Evolutionary conservation across 1,140 invertebrate species (phyloP).

Genomic region (Drosophila aff.): DNA sequence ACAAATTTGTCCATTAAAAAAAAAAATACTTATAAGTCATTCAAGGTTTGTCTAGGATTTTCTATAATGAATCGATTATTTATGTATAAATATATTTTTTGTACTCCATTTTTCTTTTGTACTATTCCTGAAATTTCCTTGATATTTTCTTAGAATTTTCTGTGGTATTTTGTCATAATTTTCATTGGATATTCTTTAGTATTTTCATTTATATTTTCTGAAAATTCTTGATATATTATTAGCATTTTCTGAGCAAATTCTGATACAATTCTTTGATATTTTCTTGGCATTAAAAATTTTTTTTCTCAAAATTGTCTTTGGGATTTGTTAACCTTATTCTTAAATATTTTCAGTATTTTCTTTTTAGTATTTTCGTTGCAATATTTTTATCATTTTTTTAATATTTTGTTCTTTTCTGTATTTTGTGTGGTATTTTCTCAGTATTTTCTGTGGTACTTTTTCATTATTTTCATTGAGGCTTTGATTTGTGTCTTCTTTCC

Average conservation of each 20-base stretch:
- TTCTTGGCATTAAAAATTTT: no score
- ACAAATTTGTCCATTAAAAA: background rate
- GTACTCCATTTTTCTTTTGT: background rate
- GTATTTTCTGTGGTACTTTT: background rate
- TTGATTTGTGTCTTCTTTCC: background rate
- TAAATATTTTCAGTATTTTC: background rate
- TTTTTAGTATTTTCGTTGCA: background rate
- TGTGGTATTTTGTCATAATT: background rate
- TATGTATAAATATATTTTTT: background rate
- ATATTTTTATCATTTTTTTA: background rate
- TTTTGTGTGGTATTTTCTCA: background rate
- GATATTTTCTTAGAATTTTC: background rate
- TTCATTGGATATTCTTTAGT: background rate
- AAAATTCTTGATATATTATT: background rate
- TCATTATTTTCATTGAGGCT: background rate
- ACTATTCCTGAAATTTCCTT: background rate
- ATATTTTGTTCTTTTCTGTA: background rate
- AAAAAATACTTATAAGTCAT: no score
- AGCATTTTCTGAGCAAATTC: background rate
- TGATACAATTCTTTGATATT: no score
- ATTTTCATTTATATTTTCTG: background rate
- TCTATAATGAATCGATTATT: no score
- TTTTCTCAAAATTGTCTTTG: no score
- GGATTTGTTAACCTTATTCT: background rate
- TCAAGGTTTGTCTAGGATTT: no score